A percentile compares a stretch with the other conserved stretches of the same genome.
These are phyloP conservation scores for Pachypanchax playfairii DNA, from an alignment of 2,113 vertebrate species.

Conservation along the genomic window DNA sequence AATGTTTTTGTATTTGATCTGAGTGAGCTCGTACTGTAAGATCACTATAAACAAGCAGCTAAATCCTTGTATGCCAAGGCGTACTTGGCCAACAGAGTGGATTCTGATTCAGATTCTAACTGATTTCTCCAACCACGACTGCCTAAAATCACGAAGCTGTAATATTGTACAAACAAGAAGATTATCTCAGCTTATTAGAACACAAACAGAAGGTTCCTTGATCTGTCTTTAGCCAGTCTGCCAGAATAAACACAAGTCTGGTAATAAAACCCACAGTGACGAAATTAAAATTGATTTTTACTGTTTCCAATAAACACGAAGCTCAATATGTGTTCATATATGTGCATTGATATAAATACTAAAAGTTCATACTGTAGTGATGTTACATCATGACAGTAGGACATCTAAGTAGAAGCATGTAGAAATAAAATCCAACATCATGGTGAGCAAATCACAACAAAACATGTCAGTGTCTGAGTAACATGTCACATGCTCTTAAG, in stretches of 20 bases:
- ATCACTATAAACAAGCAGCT: neutral
- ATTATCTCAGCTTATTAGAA: conserved; percentile 41
- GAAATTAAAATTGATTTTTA: conserved; percentile 6
- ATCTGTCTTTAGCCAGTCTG: conserved; percentile 31
- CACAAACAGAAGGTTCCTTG: conserved; percentile 42
- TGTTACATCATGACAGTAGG: too few species aligned
- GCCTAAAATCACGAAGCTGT: neutral
- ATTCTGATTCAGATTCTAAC: neutral
- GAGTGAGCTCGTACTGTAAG: neutral
- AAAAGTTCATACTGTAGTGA: too few species aligned
- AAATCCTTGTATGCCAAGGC: neutral
- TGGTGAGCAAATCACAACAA: too few species aligned
- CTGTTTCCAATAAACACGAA: conserved; percentile 23
- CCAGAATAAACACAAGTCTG: conserved; percentile 41
- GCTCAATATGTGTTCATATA: too few species aligned
- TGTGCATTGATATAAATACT: too few species aligned
- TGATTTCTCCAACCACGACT: conserved; percentile 2
- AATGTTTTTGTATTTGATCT: neutral
- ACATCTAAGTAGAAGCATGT: too few species aligned
- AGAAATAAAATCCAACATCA: too few species aligned
- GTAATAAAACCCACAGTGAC: conserved; percentile 25
- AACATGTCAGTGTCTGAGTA: too few species aligned
- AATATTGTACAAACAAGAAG: conserved; percentile 22
- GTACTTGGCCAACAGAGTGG: neutral
- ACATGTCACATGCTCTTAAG: too few species aligned